Evolutionary conservation across 1,140 invertebrate genomes (phyloP).

Genomic region (Maniola jurtina): DNA sequence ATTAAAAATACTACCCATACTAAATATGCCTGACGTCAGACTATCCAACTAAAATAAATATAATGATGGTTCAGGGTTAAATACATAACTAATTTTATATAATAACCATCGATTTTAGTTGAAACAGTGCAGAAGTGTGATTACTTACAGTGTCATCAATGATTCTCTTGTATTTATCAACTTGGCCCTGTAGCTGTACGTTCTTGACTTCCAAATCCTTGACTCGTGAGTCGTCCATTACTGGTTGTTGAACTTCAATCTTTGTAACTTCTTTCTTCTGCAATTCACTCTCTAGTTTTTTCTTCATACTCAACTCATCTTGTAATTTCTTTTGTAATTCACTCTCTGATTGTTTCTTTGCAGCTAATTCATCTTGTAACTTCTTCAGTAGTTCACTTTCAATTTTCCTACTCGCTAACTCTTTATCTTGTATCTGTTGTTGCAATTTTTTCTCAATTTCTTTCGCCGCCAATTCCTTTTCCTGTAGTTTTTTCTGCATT

Average conservation of each 20-base stretch:
- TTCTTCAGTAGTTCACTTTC: constrained; percentile 37
- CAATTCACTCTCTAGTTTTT: constrained; percentile 22
- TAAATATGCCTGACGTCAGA: no score
- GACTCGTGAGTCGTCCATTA: constrained; percentile 36
- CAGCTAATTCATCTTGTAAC: constrained; percentile 24
- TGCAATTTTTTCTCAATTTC: constrained; percentile 36
- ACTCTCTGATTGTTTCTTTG: constrained; percentile 28
- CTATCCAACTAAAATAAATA: no score
- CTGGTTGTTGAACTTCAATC: neutral
- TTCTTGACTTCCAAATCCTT: constrained; percentile 78
- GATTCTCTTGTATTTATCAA: constrained; percentile 86
- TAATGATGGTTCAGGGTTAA: no score
- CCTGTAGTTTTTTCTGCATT: constrained; percentile 32
- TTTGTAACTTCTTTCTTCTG: constrained; percentile 10
- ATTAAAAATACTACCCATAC: no score
- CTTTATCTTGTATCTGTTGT: constrained; percentile 31
- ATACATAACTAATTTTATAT: no score
- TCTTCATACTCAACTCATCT: constrained; percentile 21
- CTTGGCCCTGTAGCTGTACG: constrained; percentile 81
- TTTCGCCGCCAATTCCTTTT: constrained; percentile 40
- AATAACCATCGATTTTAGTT: no score
- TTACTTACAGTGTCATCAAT: constrained; percentile 86
- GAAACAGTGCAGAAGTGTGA: neutral
- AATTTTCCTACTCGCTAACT: constrained; percentile 34
- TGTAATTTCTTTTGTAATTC: constrained; percentile 27